Evolutionary conservation across 2,888 invertebrate genomes (phyloP).

Genomic region (Lapara coniferarum): DNA sequence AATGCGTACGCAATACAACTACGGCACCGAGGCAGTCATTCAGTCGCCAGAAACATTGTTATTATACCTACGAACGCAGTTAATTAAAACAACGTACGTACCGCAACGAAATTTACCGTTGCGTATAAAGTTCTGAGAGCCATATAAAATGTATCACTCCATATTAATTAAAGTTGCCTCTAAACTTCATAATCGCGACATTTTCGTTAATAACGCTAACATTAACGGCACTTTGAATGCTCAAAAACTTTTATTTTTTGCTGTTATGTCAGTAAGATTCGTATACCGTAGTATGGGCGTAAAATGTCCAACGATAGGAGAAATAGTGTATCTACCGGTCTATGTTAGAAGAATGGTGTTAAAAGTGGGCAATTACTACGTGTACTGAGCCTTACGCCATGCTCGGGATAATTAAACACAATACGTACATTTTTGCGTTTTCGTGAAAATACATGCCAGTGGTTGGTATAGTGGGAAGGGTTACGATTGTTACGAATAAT

Average conservation of each 20-base stretch:
- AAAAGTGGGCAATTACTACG: too few species aligned
- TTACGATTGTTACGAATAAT: conserved; percentile 12
- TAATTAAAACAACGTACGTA: conserved; percentile 38
- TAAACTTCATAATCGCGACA: neutral
- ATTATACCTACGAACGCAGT: conserved; percentile 29
- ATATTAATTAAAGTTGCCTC: conserved; percentile 1
- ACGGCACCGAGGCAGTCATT: too few species aligned
- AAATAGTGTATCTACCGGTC: too few species aligned
- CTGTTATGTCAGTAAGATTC: too few species aligned
- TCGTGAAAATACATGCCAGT: neutral
- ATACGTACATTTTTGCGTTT: neutral
- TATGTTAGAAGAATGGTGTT: too few species aligned
- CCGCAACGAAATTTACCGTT: conserved; percentile 38
- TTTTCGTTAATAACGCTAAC: neutral
- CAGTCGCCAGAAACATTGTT: too few species aligned
- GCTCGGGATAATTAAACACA: neutral
- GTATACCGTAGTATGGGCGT: too few species aligned
- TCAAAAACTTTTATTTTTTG: neutral
- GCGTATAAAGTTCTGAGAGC: conserved; percentile 16
- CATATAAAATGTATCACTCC: conserved; percentile 21
- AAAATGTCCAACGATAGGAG: too few species aligned
- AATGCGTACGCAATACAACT: too few species aligned
- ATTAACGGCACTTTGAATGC: neutral
- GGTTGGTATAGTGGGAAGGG: neutral
- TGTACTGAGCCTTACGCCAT: neutral